phyloP scores from a whole-genome alignment of 2,888 invertebrate species.

The Ernsta delagoae region DNA sequence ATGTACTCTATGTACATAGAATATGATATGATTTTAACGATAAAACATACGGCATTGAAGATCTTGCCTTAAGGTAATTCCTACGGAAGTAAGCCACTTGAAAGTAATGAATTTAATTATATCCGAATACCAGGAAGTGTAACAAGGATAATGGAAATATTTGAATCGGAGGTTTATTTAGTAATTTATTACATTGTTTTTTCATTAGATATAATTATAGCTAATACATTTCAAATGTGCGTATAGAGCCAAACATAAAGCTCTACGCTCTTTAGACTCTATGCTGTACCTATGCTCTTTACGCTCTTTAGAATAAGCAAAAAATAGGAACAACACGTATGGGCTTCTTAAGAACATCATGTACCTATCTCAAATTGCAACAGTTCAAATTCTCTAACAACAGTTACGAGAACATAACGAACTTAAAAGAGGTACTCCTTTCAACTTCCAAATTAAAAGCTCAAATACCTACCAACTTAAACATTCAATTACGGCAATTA shows the following conservation, averaged over 20 bases:
- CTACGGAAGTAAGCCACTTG: slow-evolving; percentile 34
- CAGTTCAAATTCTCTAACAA: too few relatives aligned
- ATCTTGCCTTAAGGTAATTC: slow-evolving; percentile 21
- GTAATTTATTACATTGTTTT: too few relatives aligned
- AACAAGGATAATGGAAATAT: slow-evolving; percentile 24
- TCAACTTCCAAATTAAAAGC: background rate
- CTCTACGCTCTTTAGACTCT: too few relatives aligned
- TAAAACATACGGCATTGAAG: slow-evolving; percentile 27
- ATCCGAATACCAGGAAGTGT: slow-evolving; percentile 25
- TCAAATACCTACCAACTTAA: background rate
- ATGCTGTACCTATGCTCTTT: too few relatives aligned
- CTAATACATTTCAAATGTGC: too few relatives aligned
- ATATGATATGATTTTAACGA: slow-evolving; percentile 1
- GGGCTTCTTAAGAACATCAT: too few relatives aligned
- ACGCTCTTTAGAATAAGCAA: too few relatives aligned
- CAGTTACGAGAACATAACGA: too few relatives aligned
- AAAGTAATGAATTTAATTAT: slow-evolving; percentile 34
- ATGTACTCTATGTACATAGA: background rate
- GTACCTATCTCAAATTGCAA: too few relatives aligned
- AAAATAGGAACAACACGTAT: too few relatives aligned
- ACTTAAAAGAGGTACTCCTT: background rate
- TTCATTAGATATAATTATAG: too few relatives aligned
- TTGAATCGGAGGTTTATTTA: background rate
- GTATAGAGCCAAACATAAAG: too few relatives aligned
- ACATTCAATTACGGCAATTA: background rate